Conservation (phyloP, 1,140 invertebrate species). For the Leptinotarsa texana region DNA sequence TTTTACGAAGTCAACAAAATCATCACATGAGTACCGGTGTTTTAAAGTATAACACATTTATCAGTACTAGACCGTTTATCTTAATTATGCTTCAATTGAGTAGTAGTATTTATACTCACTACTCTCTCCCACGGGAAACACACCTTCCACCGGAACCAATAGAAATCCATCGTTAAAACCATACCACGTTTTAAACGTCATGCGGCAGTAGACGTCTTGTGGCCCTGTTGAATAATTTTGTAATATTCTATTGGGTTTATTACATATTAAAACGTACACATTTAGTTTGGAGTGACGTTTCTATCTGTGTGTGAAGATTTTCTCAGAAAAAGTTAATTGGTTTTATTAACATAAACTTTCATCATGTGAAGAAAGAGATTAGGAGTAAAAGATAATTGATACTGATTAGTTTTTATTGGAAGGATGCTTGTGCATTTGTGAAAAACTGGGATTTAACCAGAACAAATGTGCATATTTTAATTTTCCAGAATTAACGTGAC, state of each 20-base stretch:
- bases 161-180: background rate
- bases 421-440: background rate
- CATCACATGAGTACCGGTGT: no score
- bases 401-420: background rate
- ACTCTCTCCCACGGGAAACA: background rate
- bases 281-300: background rate
- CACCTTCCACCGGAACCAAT: background rate
- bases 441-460: no score
- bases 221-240: background rate
- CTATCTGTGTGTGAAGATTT: background rate
- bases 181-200: background rate
- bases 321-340: background rate
- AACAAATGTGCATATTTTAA: no score
- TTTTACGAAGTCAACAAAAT: no score
- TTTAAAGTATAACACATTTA: no score
- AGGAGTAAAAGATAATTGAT: background rate
- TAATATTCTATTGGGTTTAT: conserved; percentile 6
- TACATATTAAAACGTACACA: background rate
- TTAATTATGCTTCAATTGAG: background rate
- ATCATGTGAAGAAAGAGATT: background rate
- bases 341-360: background rate
- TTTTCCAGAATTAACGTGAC: no score
- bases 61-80: background rate
- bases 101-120: background rate
- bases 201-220: background rate